Conservation (phyloP, 1,140 invertebrate species). For the Micrasema minimum region DNA sequence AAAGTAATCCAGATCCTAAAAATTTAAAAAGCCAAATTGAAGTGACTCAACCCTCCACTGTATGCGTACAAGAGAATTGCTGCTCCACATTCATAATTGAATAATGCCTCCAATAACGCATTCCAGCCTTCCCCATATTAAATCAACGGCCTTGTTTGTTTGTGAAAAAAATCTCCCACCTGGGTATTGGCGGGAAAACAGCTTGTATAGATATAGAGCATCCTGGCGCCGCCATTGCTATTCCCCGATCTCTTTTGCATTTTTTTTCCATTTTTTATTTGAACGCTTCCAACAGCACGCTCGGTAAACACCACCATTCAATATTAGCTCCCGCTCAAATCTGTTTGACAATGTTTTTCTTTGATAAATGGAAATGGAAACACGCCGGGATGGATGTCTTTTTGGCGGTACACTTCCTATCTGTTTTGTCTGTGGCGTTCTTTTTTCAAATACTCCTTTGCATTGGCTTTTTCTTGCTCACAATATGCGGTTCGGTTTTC, state of each 20-base stretch:
- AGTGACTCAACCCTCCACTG: not conserved
- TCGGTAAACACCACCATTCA: conserved; percentile 50
- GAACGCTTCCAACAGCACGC: conserved; percentile 45
- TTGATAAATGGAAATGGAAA: conserved; percentile 54
- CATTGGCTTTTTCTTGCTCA: conserved; percentile 37
- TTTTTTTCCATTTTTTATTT: conserved; percentile 49
- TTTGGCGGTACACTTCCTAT: conserved; percentile 49
- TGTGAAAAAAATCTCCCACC: conserved; percentile 34
- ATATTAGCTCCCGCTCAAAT: conserved; percentile 51
- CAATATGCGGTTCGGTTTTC: conserved; percentile 38
- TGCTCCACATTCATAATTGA: conserved; percentile 26
- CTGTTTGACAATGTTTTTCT: conserved; percentile 51
- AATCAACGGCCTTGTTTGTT: conserved; percentile 32
- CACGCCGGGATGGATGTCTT: conserved; percentile 50
- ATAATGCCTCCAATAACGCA: conserved; percentile 22
- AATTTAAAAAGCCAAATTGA: too few relatives aligned
- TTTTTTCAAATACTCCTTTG: conserved; percentile 39
- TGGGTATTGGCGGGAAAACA: conserved; percentile 23
- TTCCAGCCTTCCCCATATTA: conserved; percentile 20
- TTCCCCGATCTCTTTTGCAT: conserved; percentile 35
- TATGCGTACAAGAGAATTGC: not conserved
- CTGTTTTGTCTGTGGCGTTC: conserved; percentile 29
- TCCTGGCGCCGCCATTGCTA: conserved; percentile 19
- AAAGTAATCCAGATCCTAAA: too few relatives aligned
- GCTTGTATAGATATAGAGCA: not conserved